These are phyloP conservation scores for Falcunculus frontatus DNA, from an alignment of 2,113 vertebrate genomes.

Conservation along the genomic window DNA sequence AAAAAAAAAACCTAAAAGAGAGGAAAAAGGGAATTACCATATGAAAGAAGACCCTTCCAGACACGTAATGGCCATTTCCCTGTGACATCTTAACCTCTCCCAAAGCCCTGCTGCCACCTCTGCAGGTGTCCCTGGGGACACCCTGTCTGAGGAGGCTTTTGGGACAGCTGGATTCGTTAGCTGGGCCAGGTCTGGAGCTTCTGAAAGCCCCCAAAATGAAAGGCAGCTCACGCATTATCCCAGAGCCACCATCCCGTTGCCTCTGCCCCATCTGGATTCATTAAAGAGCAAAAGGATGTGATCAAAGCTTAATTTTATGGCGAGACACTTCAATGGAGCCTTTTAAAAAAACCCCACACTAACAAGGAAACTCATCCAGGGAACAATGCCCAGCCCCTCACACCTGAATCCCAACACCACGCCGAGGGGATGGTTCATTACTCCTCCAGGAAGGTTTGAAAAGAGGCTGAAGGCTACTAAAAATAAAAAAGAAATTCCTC, in stretches of 20 bases:
- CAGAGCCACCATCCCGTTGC: not conserved
- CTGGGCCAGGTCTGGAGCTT: not conserved
- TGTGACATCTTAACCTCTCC: not conserved
- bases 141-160: not conserved
- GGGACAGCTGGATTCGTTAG: not conserved
- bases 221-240: not conserved
- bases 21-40: not conserved
- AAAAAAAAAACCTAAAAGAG: not conserved
- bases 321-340: not conserved
- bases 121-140: not conserved
- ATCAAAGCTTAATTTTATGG: conserved; percentile 46
- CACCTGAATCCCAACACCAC: not conserved
- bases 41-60: not conserved
- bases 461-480: not conserved
- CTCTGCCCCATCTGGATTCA: conserved; percentile 27
- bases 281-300: conserved; percentile 1
- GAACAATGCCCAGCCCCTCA: not conserved
- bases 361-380: not conserved
- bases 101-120: conserved; percentile 10
- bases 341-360: not conserved
- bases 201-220: not conserved
- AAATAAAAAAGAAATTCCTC: not conserved
- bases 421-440: not conserved
- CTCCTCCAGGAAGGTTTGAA: not conserved
- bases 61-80: not conserved